These are phyloP conservation scores for Notocelia uddmanniana DNA, from an alignment of 2,888 invertebrate species.

Conservation along the genomic window DNA sequence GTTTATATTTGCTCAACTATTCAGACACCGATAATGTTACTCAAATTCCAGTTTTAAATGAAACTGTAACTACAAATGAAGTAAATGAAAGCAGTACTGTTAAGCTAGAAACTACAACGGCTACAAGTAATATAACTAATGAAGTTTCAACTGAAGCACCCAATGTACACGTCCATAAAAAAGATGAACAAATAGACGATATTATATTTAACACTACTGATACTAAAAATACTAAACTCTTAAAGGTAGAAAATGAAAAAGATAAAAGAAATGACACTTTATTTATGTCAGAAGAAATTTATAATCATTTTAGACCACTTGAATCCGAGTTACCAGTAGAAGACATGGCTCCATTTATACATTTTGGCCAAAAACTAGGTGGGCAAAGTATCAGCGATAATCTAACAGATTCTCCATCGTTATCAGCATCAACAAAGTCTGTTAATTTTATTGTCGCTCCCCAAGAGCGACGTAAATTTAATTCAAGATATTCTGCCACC, in stretches of 20 bases:
- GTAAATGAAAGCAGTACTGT: constrained; percentile 58
- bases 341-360: constrained; percentile 89
- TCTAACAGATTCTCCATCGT: constrained; percentile 76
- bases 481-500: constrained; percentile 79
- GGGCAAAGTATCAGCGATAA: constrained; percentile 74
- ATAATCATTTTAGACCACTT: constrained; percentile 88
- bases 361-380: constrained; percentile 88
- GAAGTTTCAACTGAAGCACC: constrained; percentile 56
- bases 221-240: constrained; percentile 62
- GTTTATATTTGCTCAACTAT: constrained; percentile 81
- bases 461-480: constrained; percentile 75
- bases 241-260: constrained; percentile 72
- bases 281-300: constrained; percentile 87
- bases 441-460: constrained; percentile 77
- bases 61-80: constrained; percentile 60
- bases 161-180: constrained; percentile 52
- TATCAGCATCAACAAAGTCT: constrained; percentile 81
- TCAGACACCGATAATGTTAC: constrained; percentile 79
- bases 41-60: constrained; percentile 62
- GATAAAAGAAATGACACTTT: constrained; percentile 82
- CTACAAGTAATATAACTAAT: constrained; percentile 51
- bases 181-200: constrained; percentile 64
- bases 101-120: constrained; percentile 55
- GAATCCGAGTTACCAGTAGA: constrained; percentile 87
- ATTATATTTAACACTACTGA: constrained; percentile 66